Base-by-base conservation (phyloP, 2,113 vertebrate species). In the Probosciger aterrimus region DNA sequence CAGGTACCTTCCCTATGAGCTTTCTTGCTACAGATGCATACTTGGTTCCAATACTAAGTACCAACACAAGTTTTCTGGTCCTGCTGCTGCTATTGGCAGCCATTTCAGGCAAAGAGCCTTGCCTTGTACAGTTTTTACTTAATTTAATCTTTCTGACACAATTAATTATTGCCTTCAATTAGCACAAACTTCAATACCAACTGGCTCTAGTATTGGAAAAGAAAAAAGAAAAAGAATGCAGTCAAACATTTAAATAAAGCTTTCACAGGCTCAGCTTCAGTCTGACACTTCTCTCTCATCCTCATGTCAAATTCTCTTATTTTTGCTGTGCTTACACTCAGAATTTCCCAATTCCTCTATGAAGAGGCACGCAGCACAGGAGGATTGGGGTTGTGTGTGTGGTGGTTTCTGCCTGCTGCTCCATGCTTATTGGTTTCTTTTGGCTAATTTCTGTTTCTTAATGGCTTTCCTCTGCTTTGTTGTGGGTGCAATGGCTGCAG, bases 1-100 rank as follows among this genome's bases (percentile, higher is more conserved):
- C 44, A 62, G 62, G 12, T 11, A 52, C 27, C 23, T 23, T 50
- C 35, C 0, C 2, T 33, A 41, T 4, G 27, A 41, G 8, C 10
- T 71, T 78, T 62, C 49, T 14, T 0, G 0, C 24, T 44, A 15
- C 16, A 57, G 19, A 3, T 35, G 6, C 33, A 9, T 9, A 15
- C 4, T 30, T 59, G 23, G 4, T 70, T 78, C 14, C 50, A 74
- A 27, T 44, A 39, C 6, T 31, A 49, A 23, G 20, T 18, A 46
- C 8, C 62, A 68, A 37, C 18, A 39, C 2, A n/a, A n/a, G 6
- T 23, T 87, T 33, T 63, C 43, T 43, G 11, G 5, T 85, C 43
- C n/a, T 18, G 23, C 12, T 82, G 27, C 55, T 74, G 44, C 31
- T 63, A 10, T 39, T n/a, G 23, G 44, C 27, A 70, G 24, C 8